A percentile compares a stretch with the other conserved stretches of the same genome.
phyloP scores from a whole-genome alignment of 2,797 vertebrate genomes.

The Acanthis flammea region DNA sequence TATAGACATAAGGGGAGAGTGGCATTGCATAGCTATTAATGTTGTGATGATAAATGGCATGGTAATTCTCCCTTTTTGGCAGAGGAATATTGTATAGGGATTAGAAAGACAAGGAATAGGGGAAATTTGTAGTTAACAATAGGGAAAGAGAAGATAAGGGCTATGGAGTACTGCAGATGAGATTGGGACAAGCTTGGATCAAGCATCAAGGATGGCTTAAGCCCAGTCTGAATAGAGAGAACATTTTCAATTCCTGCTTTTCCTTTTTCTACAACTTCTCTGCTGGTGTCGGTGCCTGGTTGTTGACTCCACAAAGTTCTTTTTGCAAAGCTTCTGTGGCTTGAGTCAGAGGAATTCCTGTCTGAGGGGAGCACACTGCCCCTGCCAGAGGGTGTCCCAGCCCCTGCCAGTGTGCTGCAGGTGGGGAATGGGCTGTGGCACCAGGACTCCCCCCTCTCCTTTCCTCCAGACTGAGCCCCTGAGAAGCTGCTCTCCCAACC shows the following conservation, averaged over 20 bases:
- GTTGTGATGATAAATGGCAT: background rate
- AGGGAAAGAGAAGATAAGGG: background rate
- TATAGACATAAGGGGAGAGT: background rate
- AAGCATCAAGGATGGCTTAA: background rate
- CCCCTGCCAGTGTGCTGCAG: accelerated
- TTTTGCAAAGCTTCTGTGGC: background rate
- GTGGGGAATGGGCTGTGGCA: background rate
- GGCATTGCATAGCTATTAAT: background rate
- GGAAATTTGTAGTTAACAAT: background rate
- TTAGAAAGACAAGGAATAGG: background rate
- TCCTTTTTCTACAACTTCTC: background rate
- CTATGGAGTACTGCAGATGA: background rate
- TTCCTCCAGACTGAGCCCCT: background rate
- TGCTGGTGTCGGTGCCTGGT: background rate
- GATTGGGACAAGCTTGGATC: background rate
- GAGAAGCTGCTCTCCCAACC: background rate
- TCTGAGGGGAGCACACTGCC: background rate
- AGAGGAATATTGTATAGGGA: background rate
- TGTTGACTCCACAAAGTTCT: background rate
- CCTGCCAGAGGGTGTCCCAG: background rate
- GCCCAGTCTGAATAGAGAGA: background rate
- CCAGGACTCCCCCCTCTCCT: background rate
- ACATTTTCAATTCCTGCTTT: background rate
- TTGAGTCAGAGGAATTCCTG: background rate
- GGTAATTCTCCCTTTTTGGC: background rate